These are phyloP conservation scores for Acropternis orthonyx DNA, from an alignment of 2,797 vertebrate genomes.

Conservation along the genomic window DNA sequence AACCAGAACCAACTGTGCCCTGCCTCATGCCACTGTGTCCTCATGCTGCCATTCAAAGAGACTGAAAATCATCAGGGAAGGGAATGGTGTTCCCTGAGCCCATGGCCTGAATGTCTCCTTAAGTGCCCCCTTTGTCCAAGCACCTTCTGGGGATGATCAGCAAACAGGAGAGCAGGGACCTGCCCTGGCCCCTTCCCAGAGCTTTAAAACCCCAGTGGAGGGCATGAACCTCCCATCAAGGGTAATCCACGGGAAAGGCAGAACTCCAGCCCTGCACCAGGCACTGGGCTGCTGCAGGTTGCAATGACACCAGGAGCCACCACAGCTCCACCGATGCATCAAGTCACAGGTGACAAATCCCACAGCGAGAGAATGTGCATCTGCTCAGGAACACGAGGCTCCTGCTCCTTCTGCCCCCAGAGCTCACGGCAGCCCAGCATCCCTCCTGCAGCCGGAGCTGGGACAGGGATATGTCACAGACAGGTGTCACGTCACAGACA, in stretches of 20 bases:
- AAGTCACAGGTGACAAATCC: background rate
- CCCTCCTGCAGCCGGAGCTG: background rate
- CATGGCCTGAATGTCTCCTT: background rate
- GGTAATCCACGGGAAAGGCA: background rate
- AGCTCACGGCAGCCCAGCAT: background rate
- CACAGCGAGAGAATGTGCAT: background rate
- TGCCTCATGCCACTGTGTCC: background rate
- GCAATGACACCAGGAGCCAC: fast-evolving
- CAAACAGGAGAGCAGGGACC: background rate
- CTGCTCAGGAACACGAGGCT: fast-evolving
- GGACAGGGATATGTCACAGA: background rate
- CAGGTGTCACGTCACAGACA: background rate
- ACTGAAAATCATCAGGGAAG: background rate
- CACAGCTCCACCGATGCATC: fast-evolving
- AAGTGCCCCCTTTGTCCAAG: background rate
- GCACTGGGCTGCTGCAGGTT: background rate
- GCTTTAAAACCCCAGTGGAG: background rate
- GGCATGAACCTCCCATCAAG: background rate
- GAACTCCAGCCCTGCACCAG: background rate
- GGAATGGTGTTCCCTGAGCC: background rate
- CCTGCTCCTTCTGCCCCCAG: background rate
- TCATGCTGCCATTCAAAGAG: background rate
- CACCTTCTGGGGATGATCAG: background rate
- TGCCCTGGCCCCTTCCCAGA: background rate
- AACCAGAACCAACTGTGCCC: background rate